Conservation (phyloP, 1,140 invertebrate genomes). For the Papilio polytes region DNA sequence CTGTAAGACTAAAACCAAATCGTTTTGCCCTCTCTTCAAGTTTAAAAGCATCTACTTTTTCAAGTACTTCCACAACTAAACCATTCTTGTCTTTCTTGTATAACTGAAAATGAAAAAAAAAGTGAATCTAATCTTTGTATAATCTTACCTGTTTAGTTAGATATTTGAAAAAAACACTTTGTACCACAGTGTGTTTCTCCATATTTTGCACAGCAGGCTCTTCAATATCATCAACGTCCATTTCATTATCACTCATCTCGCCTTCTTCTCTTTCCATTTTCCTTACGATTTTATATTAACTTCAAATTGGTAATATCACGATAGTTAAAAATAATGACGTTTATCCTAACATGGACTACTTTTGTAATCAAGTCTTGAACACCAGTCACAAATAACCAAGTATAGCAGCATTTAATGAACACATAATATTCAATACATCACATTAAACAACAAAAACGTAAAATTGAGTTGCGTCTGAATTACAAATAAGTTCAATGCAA, state of each 20-base stretch:
- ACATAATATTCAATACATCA: neutral
- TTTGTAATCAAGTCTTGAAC: neutral
- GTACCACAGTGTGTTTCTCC: constrained; percentile 60
- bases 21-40: constrained; percentile 88
- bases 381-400: neutral
- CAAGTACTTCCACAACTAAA: constrained; percentile 85
- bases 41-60: constrained; percentile 86
- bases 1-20: constrained; percentile 86
- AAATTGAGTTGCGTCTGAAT: neutral
- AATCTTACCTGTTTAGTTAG: constrained; percentile 9
- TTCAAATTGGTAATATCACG: neutral
- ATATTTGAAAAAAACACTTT: constrained; percentile 36
- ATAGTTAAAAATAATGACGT: neutral
- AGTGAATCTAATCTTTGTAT: constrained; percentile 18
- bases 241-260: constrained; percentile 82
- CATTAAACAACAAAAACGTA: neutral
- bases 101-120: constrained; percentile 62
- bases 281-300: constrained; percentile 45
- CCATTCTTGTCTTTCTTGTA: constrained; percentile 81
- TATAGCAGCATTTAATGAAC: neutral
- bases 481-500: no score
- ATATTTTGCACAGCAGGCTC: constrained; percentile 45
- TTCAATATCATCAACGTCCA: constrained; percentile 67
- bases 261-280: constrained; percentile 84
- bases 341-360: constrained; percentile 8